A percentile compares a stretch with the other conserved stretches of the same genome.
Conservation (phyloP, 2,797 vertebrate genomes). For the Prionace glauca region DNA sequence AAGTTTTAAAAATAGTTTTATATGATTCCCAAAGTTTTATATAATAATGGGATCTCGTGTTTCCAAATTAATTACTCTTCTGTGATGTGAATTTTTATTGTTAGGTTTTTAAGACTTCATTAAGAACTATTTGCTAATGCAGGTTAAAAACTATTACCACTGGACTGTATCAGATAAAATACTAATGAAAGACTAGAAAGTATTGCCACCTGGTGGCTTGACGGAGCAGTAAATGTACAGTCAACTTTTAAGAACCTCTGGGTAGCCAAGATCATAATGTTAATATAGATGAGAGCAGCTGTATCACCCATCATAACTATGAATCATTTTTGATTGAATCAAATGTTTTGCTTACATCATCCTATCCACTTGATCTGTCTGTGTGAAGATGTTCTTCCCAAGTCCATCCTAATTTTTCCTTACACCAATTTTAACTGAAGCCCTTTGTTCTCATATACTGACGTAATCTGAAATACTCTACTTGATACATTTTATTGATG, state of each 20-base stretch:
- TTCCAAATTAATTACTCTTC: neutral
- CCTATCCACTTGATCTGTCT: neutral
- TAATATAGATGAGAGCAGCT: neutral
- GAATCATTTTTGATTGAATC: neutral
- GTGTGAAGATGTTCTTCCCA: neutral
- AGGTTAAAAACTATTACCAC: neutral
- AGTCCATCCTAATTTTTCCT: neutral
- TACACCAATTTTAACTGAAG: neutral
- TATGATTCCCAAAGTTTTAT: neutral
- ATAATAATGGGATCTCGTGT: neutral
- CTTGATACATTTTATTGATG: neutral
- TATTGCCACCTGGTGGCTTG: constrained; percentile 15
- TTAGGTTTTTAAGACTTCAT: neutral
- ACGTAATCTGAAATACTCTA: neutral
- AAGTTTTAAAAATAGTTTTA: neutral
- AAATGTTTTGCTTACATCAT: neutral
- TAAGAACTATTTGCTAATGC: neutral
- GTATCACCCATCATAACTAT: neutral
- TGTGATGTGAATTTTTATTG: neutral
- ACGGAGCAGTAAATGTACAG: neutral
- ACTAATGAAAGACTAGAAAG: neutral
- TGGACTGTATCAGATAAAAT: neutral
- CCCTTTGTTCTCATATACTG: neutral
- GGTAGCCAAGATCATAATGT: neutral
- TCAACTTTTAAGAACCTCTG: neutral